phyloP scores from a whole-genome alignment of 2,797 vertebrate genomes.

The Lophius americanus region DNA sequence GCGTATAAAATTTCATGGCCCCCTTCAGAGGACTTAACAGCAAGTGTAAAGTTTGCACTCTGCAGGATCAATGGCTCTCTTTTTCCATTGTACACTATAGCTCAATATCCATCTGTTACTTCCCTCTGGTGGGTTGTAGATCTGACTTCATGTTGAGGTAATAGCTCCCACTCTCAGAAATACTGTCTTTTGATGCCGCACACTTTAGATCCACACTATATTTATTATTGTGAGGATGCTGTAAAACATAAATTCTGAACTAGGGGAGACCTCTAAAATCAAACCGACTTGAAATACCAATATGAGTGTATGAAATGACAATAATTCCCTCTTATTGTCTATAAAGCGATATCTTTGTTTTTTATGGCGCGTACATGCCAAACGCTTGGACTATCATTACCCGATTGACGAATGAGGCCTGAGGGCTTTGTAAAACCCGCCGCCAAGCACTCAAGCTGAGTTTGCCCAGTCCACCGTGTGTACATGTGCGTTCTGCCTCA shows the following conservation, averaged over 20 bases:
- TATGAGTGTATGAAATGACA: slow-evolving; percentile 52
- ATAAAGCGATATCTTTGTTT: slow-evolving; percentile 46
- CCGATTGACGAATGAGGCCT: slow-evolving; percentile 60
- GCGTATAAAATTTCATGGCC: slow-evolving; percentile 82
- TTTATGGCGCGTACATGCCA: slow-evolving; percentile 47
- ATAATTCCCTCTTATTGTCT: slow-evolving; percentile 59
- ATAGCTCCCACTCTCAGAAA: slow-evolving; percentile 61
- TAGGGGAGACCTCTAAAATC: slow-evolving; percentile 37
- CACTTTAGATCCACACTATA: slow-evolving; percentile 49
- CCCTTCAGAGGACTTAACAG: slow-evolving; percentile 80
- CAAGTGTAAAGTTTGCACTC: slow-evolving; percentile 78
- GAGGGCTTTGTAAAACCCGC: slow-evolving; percentile 60
- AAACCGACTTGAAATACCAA: slow-evolving; percentile 16
- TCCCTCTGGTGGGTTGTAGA: slow-evolving; percentile 69
- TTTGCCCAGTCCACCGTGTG: slow-evolving; percentile 25
- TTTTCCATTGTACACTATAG: slow-evolving; percentile 77
- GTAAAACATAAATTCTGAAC: slow-evolving; percentile 52
- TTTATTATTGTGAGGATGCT: slow-evolving; percentile 50
- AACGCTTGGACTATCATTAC: slow-evolving; percentile 45
- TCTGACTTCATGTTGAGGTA: slow-evolving; percentile 69
- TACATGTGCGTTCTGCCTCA: slow-evolving; percentile 15
- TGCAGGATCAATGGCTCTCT: slow-evolving; percentile 72
- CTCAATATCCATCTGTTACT: slow-evolving; percentile 64
- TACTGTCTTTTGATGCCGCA: slow-evolving; percentile 62
- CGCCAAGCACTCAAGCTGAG: slow-evolving; percentile 21